phyloP scores from a whole-genome alignment of 2,113 vertebrate genomes.

The Tupaia tana region DNA sequence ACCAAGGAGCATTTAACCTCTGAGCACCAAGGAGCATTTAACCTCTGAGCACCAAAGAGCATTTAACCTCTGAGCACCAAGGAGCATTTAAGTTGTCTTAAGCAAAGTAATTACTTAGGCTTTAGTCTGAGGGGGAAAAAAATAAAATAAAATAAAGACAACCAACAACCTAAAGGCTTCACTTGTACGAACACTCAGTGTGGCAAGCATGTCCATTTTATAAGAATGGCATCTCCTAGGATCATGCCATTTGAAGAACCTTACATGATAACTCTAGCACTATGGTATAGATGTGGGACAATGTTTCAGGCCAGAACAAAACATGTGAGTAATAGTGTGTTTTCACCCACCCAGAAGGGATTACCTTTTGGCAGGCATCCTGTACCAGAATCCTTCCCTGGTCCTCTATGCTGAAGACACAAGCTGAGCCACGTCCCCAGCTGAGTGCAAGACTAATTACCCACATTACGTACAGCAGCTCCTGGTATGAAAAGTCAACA shows the following conservation, averaged over 20 bases:
- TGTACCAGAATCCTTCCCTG: not conserved
- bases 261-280: not conserved
- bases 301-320: not conserved
- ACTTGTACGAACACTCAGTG: accelerated
- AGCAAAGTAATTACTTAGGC: not conserved
- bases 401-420: conserved; percentile 48
- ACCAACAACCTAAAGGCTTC: not conserved
- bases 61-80: not conserved
- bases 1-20: not conserved
- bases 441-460: conserved; percentile 12
- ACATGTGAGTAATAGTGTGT: conserved; percentile 9
- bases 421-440: not conserved
- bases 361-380: conserved; percentile 16
- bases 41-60: too few species aligned
- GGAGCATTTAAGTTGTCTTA: not conserved
- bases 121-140: too few species aligned
- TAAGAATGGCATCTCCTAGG: accelerated
- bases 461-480: not conserved
- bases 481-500: not conserved
- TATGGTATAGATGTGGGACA: not conserved
- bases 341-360: not conserved
- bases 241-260: not conserved
- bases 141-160: too few species aligned
- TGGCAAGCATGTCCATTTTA: not conserved
- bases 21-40: not conserved